phyloP scores from a whole-genome alignment of 1,140 invertebrate species.

The Chionoecetes opilio region DNA sequence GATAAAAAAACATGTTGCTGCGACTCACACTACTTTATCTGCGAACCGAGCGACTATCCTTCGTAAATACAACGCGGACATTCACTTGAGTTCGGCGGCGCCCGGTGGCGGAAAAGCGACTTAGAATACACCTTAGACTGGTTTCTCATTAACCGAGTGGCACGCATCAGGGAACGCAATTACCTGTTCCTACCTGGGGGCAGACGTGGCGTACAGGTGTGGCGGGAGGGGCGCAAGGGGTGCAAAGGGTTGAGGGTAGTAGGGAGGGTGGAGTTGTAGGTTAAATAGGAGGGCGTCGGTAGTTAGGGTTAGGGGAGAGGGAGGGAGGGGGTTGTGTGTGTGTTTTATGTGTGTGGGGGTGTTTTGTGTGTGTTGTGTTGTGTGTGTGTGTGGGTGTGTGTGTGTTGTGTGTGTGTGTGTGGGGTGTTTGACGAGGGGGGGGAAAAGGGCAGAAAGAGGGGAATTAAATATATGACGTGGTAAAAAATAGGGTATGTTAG shows the following conservation, averaged over 20 bases:
- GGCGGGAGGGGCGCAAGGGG: not conserved
- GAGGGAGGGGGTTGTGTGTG: not conserved
- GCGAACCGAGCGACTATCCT: no score
- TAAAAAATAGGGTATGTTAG: not conserved
- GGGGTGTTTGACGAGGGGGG: not conserved
- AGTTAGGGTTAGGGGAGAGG: not conserved
- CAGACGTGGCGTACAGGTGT: not conserved
- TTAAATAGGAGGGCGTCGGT: not conserved
- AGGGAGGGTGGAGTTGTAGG: not conserved
- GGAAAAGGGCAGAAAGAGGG: not conserved
- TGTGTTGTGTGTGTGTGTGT: not conserved
- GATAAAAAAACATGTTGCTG: no score
- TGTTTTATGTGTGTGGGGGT: not conserved
- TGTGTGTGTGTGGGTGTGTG: not conserved
- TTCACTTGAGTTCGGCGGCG: not conserved
- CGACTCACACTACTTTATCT: no score
- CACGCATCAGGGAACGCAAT: constrained; percentile 12
- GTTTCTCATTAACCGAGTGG: constrained; percentile 18
- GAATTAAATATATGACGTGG: not conserved
- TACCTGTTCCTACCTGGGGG: constrained; percentile 22
- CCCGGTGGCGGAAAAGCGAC: not conserved
- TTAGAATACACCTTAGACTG: not conserved
- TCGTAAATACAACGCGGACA: no score
- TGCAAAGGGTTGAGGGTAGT: not conserved
- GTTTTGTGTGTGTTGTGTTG: not conserved